Percentiles rank a stretch among this genome's conserved stretches.
Evolutionary conservation across 2,888 invertebrate species (phyloP).

Genomic region (Chrysolina oricalcia): DNA sequence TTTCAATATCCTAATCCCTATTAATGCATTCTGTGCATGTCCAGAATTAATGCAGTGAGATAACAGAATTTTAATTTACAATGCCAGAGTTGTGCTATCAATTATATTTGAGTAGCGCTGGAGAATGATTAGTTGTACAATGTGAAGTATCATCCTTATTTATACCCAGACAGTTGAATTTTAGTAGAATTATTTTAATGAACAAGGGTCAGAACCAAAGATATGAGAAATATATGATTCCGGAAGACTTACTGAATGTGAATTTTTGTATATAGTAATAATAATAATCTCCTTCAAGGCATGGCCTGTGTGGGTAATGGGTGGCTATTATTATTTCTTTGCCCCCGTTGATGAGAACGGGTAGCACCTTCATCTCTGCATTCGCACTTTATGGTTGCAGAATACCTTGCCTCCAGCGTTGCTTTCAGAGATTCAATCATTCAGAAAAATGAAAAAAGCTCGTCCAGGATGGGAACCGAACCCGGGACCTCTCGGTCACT

Average conservation of each 20-base stretch:
- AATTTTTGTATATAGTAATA: too few relatives aligned
- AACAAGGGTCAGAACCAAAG: neutral
- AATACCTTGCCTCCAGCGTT: too few relatives aligned
- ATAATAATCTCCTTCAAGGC: too few relatives aligned
- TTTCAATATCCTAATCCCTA: conserved; percentile 11
- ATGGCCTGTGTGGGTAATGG: too few relatives aligned
- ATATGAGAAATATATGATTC: neutral
- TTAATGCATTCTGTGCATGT: conserved; percentile 17
- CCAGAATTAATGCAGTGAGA: conserved; percentile 22
- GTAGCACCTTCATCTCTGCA: too few relatives aligned
- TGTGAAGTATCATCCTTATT: neutral
- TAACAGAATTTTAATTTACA: conserved; percentile 18
- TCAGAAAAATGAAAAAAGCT: too few relatives aligned
- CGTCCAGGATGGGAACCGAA: too few relatives aligned
- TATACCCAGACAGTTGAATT: neutral
- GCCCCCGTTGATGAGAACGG: too few relatives aligned
- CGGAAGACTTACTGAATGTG: neutral
- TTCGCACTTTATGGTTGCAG: too few relatives aligned
- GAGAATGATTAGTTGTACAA: neutral
- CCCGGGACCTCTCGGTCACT: too few relatives aligned
- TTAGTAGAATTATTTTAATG: neutral
- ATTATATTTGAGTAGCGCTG: neutral
- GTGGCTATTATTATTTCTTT: too few relatives aligned
- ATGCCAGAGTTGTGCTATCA: conserved; percentile 9
- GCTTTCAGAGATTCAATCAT: too few relatives aligned